These are phyloP conservation scores for Notamacropus eugenii DNA, from an alignment of 2,797 vertebrate species.

Conservation along the genomic window DNA sequence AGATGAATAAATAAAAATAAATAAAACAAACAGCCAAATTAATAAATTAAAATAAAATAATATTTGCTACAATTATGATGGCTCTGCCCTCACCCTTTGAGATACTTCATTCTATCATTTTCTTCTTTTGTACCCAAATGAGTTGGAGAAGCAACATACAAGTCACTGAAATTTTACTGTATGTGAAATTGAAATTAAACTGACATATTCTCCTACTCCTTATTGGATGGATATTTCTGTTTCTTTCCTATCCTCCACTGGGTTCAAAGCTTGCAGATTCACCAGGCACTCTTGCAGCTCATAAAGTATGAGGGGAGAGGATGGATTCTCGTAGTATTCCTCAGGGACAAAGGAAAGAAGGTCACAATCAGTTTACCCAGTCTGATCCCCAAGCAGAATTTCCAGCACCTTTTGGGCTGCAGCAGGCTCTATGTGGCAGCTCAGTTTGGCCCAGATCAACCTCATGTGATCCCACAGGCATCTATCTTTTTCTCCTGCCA, in stretches of 20 bases:
- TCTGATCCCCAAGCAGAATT: background rate
- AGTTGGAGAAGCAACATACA: background rate
- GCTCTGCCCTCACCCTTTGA: background rate
- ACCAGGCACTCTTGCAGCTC: background rate
- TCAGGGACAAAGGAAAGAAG: background rate
- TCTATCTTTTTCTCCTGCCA: background rate
- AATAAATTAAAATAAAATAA: background rate
- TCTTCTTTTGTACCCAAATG: background rate
- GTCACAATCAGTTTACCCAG: background rate
- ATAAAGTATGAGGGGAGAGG: background rate
- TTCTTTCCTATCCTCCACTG: background rate
- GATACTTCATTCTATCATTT: background rate
- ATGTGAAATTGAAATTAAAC: background rate
- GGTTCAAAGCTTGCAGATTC: background rate
- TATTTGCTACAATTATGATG: background rate
- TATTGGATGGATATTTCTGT: background rate
- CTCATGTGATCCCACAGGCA: background rate
- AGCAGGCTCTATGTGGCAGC: background rate
- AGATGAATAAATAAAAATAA: background rate
- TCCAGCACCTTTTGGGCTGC: background rate
- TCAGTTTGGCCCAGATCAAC: background rate
- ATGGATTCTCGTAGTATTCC: background rate
- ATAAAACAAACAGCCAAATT: background rate
- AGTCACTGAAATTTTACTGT: background rate
- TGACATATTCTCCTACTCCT: background rate